Conservation (phyloP, 2,888 invertebrate species). For the Lamellibrachia columna region DNA sequence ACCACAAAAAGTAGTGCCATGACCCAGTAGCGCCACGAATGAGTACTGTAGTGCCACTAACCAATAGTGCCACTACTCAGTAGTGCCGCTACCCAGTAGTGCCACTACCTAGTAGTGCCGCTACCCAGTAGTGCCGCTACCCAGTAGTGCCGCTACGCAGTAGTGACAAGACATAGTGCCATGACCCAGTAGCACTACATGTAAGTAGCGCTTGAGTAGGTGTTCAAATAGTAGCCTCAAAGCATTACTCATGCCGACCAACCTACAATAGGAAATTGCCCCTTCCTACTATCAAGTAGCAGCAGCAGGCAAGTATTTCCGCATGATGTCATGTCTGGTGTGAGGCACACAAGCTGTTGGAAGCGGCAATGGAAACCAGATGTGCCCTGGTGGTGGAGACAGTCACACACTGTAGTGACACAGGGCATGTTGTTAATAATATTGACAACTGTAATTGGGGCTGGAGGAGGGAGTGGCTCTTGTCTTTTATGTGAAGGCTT, state of each 20-base stretch:
- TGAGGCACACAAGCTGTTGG: not conserved
- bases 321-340: not conserved
- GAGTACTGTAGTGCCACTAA: not conserved
- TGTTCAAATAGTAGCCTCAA: not conserved
- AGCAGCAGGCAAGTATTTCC: not conserved
- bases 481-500: not conserved
- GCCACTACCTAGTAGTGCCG: not conserved
- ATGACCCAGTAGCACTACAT: not conserved
- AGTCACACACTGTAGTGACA: not conserved
- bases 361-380: not conserved
- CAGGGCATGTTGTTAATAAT: not conserved
- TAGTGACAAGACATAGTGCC: not conserved
- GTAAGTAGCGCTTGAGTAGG: not conserved
- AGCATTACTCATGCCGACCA: not conserved
- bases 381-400: not conserved
- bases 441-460: not conserved
- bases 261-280: slow-evolving; percentile 16
- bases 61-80: not conserved
- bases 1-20: not conserved
- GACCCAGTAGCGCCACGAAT: not conserved
- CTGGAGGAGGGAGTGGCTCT: not conserved
- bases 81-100: not conserved
- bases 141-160: not conserved
- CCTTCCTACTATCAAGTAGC: not conserved
- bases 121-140: not conserved